Base-by-base conservation (phyloP, 2,797 vertebrate species). In the Artibeus lituratus region DNA sequence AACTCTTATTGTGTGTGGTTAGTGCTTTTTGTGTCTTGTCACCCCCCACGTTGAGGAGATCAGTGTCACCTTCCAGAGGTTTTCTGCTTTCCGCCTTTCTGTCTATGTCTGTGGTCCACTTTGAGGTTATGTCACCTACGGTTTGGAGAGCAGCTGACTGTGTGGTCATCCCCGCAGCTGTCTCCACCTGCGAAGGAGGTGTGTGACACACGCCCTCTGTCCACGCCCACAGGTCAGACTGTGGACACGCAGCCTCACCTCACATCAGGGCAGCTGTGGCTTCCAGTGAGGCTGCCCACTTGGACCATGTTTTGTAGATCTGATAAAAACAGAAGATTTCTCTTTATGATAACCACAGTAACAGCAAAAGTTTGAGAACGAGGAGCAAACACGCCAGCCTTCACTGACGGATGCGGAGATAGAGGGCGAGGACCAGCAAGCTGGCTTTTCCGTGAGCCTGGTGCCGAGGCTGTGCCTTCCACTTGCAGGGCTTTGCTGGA, bases 401-500 rank as follows among this genome's bases (percentile, higher is more conserved):
- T 22, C 1, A 1, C 3, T 3, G 14, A 7, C 2, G 26, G 53
- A 8, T 1, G 2, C 1, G 0, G 51, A 10, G 6, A 22, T 0
- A 11, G 10, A 53, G 57, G 9, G 4, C 0, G 19, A 42, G 73
- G 18, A 29, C 1, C 1, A 10, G 78, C 8, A 67, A 35, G 15
- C n/a, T 7, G 9, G 0, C 3, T 51, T 22, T 16, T 12, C 32
- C 3, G 0, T 1, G 15, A 7, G 78, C 14, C 70, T 29, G 53
- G n/a, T 65, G 10, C 26, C 0, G 1, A 57, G 62, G 74, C 51
- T 0, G 5, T 10, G 3, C 3, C 0, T 8, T 32, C 55, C 2
- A 0, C 18, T 47, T 1, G 2, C 1, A 7, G 76, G 35, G 16
- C 24, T 51, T 32, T 0, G 14, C 70, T 24, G 18, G 72, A 19